Percentiles rank a stretch among this genome's conserved stretches.
Evolutionary conservation across 37 sponge, comb jelly and placozoan genomes (phyloP).

Genomic region (Tethya wilhelma): DNA sequence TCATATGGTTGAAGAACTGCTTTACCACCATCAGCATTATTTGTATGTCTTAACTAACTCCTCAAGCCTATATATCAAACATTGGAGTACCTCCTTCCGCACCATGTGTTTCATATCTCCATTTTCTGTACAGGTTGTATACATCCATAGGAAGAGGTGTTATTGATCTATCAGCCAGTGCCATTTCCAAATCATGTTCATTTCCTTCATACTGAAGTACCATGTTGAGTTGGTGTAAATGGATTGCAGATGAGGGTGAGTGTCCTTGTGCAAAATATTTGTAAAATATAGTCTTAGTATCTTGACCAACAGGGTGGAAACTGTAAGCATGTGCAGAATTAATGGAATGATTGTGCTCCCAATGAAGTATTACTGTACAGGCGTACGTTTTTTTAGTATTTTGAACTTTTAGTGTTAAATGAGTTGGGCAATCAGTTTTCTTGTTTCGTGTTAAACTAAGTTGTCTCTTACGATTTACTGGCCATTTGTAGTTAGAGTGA

Average conservation of each 20-base stretch:
- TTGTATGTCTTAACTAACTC: background rate
- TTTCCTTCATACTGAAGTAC: background rate
- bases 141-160: slow-evolving; percentile 2
- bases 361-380: background rate
- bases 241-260: slow-evolving; percentile 7
- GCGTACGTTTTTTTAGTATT: background rate
- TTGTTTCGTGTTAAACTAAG: too few relatives aligned
- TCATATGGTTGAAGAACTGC: slow-evolving; percentile 15
- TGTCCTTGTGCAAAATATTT: background rate
- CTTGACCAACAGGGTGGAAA: background rate
- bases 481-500: background rate
- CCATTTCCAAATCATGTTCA: background rate
- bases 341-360: background rate
- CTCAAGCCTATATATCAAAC: slow-evolving; percentile 14
- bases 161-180: slow-evolving; percentile 3
- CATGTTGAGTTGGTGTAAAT: background rate
- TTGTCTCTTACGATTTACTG: background rate
- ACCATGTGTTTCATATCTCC: slow-evolving; percentile 7
- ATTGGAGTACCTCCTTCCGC: background rate
- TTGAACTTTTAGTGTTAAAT: background rate
- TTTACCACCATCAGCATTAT: background rate
- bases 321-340: background rate
- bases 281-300: background rate
- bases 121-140: slow-evolving; percentile 14
- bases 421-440: background rate